These are phyloP conservation scores for Galleria mellonella DNA, from an alignment of 1,140 invertebrate genomes.

Conservation along the genomic window DNA sequence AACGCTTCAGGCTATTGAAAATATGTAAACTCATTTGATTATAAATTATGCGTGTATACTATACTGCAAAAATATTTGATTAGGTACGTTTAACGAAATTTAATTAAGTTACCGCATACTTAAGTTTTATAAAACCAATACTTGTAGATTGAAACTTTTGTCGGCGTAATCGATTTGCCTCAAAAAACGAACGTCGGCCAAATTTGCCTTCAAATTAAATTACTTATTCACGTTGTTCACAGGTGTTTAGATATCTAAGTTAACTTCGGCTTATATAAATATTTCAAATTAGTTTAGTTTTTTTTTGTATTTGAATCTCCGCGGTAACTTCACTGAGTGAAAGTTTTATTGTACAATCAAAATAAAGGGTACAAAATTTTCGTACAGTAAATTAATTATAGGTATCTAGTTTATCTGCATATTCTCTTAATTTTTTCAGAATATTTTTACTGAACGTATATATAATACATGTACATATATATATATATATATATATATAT, in stretches of 20 bases:
- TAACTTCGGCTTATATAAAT: neutral
- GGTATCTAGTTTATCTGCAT: no score
- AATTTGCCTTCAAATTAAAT: slow-evolving; percentile 14
- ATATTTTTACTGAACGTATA: no score
- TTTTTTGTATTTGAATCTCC: neutral
- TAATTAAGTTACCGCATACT: slow-evolving; percentile 4
- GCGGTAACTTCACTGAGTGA: no score
- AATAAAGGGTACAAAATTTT: no score
- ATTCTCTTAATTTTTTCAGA: no score
- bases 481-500: no score
- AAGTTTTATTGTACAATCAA: no score
- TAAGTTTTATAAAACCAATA: slow-evolving; percentile 9
- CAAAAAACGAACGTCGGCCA: neutral
- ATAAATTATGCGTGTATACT: no score
- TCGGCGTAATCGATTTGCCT: neutral
- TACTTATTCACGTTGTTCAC: slow-evolving; percentile 6
- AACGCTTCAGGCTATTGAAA: no score
- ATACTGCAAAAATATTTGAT: neutral
- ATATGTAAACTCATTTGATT: no score
- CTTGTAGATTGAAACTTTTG: slow-evolving; percentile 4
- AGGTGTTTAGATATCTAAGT: neutral
- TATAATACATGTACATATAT: no score
- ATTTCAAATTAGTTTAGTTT: neutral
- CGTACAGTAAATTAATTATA: no score
- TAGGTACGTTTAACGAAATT: slow-evolving; percentile 4